Evolutionary conservation across 2,113 vertebrate species (phyloP), one percentile per base, ranked within the genome.

Genomic region (Narcine bancroftii): DNA sequence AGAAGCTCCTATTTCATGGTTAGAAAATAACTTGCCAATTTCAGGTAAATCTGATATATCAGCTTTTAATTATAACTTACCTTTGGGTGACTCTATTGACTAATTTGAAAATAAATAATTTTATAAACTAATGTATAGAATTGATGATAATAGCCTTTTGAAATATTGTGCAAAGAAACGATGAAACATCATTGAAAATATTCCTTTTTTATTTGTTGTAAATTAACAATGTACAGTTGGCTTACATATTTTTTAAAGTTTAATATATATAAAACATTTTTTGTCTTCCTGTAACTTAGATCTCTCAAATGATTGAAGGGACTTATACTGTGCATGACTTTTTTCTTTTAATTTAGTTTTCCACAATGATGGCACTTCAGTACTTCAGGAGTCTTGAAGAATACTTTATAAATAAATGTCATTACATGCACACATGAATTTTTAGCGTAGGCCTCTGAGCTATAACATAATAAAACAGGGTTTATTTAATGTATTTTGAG

Each of bases 21-120:
- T 91, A 45, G 60, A 91, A 24, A 69, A 45, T 91, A 91, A 65
- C 45, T 21, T 39, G 21, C 66, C 63, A 69, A 91, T 45, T 6
- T 91, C 89, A 91, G 89, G 89, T 91, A 91, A 91, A 91, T 69
- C 36, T 89, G 39, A 45, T 89, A n/a, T 56, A 85, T 60, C 15
- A 7, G 53, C 36, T 36, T 36, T 60, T 19, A 85, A 5, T 85
- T 85, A n/a, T 1, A 13, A 85, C 17, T 85, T 85, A 39, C 29
- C 13, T 7, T 53, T 47, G 42, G 42, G 79, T 60, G 56, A 17
- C 36, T 83, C 10, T 89, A 42, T 21, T n/a, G 21, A 66, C 36
- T 9, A 39, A 26, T 69, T 89, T 42, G 65, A 66, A 89, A 3
- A 45, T 66, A 42, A 19, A 66, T 17, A 89, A 89, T 66, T 65